Percentiles rank a stretch among this genome's conserved stretches.
These are phyloP conservation scores for Drosophila eohydei DNA, from an alignment of 2,888 invertebrate species.

Conservation along the genomic window DNA sequence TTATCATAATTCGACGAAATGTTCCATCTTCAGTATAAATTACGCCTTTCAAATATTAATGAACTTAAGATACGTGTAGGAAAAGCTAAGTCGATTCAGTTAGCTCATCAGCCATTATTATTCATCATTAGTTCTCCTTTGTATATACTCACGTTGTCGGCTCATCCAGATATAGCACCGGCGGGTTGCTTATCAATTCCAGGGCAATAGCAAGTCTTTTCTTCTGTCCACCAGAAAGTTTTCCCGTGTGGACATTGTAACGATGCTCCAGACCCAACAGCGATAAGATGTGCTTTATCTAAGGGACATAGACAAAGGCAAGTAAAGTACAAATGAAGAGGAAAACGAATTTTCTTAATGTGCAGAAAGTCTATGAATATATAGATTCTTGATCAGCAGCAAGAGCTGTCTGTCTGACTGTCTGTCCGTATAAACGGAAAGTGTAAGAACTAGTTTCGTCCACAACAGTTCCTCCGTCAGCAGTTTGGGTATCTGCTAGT, in stretches of 20 bases:
- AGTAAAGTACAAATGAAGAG: neutral
- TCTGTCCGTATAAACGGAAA: no score
- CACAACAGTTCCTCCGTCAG: no score
- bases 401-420: no score
- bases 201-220: slow-evolving; percentile 93
- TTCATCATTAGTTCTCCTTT: slow-evolving; percentile 17
- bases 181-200: slow-evolving; percentile 94
- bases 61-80: no score
- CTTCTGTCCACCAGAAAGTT: slow-evolving; percentile 93
- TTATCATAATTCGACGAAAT: neutral
- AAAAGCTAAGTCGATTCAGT: neutral
- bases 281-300: slow-evolving; percentile 91
- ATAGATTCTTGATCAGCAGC: neutral
- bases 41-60: neutral
- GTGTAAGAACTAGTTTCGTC: no score
- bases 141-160: slow-evolving; percentile 90
- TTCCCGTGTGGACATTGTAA: slow-evolving; percentile 89
- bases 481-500: no score
- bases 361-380: no score
- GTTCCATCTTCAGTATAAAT: no score
- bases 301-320: slow-evolving; percentile 41
- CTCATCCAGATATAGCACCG: slow-evolving; percentile 94
- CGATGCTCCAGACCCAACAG: slow-evolving; percentile 90
- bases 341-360: no score
- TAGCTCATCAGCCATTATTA: slow-evolving; percentile 15